Percentiles rank a stretch among this genome's conserved stretches.
phyloP scores from a whole-genome alignment of 2,113 vertebrate genomes.

The Epinephelus lanceolatus region DNA sequence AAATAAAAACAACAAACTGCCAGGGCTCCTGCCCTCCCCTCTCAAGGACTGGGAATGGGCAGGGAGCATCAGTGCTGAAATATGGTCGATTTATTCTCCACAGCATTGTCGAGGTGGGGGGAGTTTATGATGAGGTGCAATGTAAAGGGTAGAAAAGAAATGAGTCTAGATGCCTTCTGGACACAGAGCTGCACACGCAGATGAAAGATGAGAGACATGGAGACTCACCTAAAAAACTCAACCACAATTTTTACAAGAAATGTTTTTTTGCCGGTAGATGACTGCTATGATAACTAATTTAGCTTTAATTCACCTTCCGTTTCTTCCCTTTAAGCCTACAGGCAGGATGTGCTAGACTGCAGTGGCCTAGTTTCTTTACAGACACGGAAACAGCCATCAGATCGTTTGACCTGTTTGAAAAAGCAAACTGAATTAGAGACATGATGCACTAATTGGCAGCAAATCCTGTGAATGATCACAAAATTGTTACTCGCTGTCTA shows the following conservation, averaged over 20 bases:
- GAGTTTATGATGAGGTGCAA: constrained; percentile 81
- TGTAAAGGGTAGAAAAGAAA: constrained; percentile 80
- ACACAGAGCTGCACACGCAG: constrained; percentile 76
- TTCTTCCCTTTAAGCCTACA: constrained; percentile 66
- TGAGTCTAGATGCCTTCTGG: constrained; percentile 83
- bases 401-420: constrained; percentile 53
- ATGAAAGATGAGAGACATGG: constrained; percentile 75
- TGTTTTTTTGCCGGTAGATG: constrained; percentile 61
- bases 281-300: constrained; percentile 81
- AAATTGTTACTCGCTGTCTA: constrained; percentile 37
- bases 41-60: constrained; percentile 71
- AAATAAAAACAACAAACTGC: constrained; percentile 85
- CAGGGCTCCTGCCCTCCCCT: constrained; percentile 65
- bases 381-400: constrained; percentile 52
- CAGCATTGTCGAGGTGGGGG: constrained; percentile 71
- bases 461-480: constrained; percentile 28
- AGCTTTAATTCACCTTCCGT: constrained; percentile 83
- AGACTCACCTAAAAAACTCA: constrained; percentile 67
- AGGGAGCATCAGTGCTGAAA: constrained; percentile 76
- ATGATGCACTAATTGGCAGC: constrained; percentile 43
- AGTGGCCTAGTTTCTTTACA: constrained; percentile 78
- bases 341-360: constrained; percentile 65
- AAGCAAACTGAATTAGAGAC: constrained; percentile 43
- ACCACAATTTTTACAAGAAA: constrained; percentile 62
- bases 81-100: constrained; percentile 80